Percentiles rank a stretch among this genome's conserved stretches.
These are phyloP conservation scores for Triops longicaudatus DNA, from an alignment of 1,140 invertebrate genomes.

Conservation along the genomic window DNA sequence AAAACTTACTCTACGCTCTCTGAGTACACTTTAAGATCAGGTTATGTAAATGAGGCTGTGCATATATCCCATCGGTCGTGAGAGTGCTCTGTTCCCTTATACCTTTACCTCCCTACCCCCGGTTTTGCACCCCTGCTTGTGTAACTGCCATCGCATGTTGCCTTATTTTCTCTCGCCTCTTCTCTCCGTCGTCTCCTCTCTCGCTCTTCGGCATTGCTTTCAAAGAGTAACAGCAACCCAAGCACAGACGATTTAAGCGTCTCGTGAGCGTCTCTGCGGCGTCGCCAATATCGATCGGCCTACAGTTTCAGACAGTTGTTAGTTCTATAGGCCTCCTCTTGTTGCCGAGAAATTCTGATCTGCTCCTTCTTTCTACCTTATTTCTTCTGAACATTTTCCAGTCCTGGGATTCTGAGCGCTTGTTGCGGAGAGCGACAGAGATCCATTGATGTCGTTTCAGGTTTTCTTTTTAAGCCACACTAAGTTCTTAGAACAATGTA, in stretches of 20 bases:
- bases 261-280: conserved; percentile 9
- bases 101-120: background rate
- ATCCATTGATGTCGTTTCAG: background rate
- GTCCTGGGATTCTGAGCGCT: background rate
- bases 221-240: background rate
- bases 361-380: background rate
- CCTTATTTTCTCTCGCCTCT: background rate
- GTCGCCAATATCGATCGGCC: conserved; percentile 9
- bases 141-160: background rate
- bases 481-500: background rate
- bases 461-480: background rate
- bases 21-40: background rate
- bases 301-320: conserved; percentile 15
- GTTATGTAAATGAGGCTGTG: background rate
- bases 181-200: background rate
- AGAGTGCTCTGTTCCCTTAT: background rate
- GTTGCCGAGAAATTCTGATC: background rate
- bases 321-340: background rate
- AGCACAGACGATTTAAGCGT: conserved; percentile 14
- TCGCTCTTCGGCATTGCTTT: background rate
- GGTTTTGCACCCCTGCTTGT: background rate
- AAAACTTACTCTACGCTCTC: background rate
- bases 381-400: background rate
- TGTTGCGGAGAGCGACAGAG: background rate
- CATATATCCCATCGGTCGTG: background rate